Base-by-base conservation (phyloP, 1,140 invertebrate genomes). In the Vanessa tameamea region DNA sequence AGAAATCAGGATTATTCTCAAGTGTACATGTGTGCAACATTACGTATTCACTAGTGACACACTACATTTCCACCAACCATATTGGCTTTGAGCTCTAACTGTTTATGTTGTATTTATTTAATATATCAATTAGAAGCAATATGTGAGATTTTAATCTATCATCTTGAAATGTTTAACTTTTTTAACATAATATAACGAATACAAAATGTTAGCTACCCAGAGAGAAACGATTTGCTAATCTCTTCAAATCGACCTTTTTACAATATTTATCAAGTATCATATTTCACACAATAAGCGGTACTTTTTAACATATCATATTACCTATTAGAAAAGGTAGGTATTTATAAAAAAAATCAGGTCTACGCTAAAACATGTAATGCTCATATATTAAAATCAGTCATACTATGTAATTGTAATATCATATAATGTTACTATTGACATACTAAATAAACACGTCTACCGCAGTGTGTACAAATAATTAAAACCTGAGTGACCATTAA, bases 1-100 rank as follows among this genome's bases (percentile, higher is more conserved):
- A 86, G 80, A 88, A 84, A 83, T 84, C 81, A 85, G 81, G 80
- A 86, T 85, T 87, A 81, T 81, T 82, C 80, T 81, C 73, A 78
- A 76, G 77, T 72, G 23, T 61, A 20, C 76, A 81, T 77, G 76
- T 82, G 71, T 81, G 80, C 72, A 77, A 75, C 69, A 76, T 82
- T 76, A 79, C 63, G 71, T 72, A 77, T 80, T 78, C 64, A 75
- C 47, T 73, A 69, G 67, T 76, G 63, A 67, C 77, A 78, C 77
- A 78, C 68, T 73, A 73, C 53, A 69, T 51, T 63, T 57, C 47
- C 26, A 51, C 53, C 51, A 37, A 61, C 68, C 68, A 48, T 50
- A 73, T 73, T 73, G 64, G 72, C 57, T 50, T n/a, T 48, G 57
- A 65, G 11, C 23, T 72, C 55, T 72, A 65, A 72, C 69, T 64